Conservation (phyloP, 2,113 vertebrate species). For the Tauraco erythrolophus region DNA sequence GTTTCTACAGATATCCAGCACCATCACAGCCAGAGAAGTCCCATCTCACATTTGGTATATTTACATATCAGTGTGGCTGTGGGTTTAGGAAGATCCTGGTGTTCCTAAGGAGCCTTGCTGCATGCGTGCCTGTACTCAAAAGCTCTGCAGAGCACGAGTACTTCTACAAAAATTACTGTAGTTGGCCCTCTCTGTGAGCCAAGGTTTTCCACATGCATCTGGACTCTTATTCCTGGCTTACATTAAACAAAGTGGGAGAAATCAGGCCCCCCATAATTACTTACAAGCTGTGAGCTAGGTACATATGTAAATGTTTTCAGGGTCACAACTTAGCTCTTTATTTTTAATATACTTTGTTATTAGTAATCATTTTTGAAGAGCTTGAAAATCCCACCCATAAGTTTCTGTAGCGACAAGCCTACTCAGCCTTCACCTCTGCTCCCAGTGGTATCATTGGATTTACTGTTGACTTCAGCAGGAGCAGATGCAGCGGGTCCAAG, state of each 20-base stretch:
- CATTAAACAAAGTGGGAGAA: constrained; percentile 22
- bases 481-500: neutral
- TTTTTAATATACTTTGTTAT: constrained; percentile 54
- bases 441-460: neutral
- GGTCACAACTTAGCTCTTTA: constrained; percentile 30
- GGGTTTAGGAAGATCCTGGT: neutral
- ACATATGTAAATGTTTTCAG: constrained; percentile 48
- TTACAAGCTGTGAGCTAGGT: constrained; percentile 26
- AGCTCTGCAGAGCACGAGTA: neutral
- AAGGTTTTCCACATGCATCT: neutral
- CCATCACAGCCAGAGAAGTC: neutral
- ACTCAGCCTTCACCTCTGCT: constrained; percentile 38
- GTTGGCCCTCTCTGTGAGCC: neutral
- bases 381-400: constrained; percentile 50
- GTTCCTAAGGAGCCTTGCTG: neutral
- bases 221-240: constrained; percentile 17
- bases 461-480: constrained; percentile 2
- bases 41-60: neutral
- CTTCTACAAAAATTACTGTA: neutral
- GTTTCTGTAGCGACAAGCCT: neutral
- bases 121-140: neutral
- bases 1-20: neutral
- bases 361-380: neutral
- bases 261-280: constrained; percentile 6
- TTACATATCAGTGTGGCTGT: neutral